phyloP scores from a whole-genome alignment of 1,140 invertebrate species.

The Caenorhabditis briggsae region DNA sequence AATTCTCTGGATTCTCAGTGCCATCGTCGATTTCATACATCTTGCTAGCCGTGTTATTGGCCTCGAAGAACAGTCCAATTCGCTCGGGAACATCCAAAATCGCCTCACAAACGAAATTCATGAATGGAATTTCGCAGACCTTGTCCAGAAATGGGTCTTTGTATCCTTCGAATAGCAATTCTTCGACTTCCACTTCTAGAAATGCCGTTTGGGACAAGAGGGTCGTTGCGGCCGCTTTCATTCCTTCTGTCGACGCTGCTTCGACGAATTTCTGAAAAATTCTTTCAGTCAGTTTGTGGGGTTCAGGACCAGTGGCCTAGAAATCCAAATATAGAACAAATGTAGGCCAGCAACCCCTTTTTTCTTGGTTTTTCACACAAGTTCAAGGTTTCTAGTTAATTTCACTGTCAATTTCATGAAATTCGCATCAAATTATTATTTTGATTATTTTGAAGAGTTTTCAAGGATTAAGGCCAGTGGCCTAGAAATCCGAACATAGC shows the following conservation, averaged over 20 bases:
- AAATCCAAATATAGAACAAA: not conserved
- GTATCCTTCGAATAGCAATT: slow-evolving; percentile 76
- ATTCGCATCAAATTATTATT: too few species aligned
- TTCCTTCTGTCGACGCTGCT: slow-evolving; percentile 74
- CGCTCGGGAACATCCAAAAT: slow-evolving; percentile 76
- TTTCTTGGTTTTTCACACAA: too few species aligned
- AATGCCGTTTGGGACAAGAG: slow-evolving; percentile 76
- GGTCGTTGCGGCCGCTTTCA: slow-evolving; percentile 72
- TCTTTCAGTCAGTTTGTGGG: not conserved
- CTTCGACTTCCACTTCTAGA: slow-evolving; percentile 76
- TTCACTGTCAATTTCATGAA: too few species aligned
- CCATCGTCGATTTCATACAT: slow-evolving; percentile 72
- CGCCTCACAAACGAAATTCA: slow-evolving; percentile 76
- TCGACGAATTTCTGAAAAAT: slow-evolving; percentile 76
- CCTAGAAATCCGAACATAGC: too few species aligned
- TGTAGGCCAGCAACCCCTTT: too few species aligned
- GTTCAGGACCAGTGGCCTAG: not conserved
- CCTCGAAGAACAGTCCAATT: slow-evolving; percentile 75
- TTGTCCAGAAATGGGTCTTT: slow-evolving; percentile 77
- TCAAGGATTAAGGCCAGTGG: too few species aligned
- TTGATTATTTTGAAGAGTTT: too few species aligned
- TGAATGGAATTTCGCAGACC: slow-evolving; percentile 72
- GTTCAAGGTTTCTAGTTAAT: too few species aligned
- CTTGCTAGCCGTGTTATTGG: slow-evolving; percentile 70
- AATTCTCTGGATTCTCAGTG: slow-evolving; percentile 65